These are phyloP conservation scores for Sarcophaga carnaria DNA, from an alignment of 2,888 invertebrate genomes.

Conservation along the genomic window DNA sequence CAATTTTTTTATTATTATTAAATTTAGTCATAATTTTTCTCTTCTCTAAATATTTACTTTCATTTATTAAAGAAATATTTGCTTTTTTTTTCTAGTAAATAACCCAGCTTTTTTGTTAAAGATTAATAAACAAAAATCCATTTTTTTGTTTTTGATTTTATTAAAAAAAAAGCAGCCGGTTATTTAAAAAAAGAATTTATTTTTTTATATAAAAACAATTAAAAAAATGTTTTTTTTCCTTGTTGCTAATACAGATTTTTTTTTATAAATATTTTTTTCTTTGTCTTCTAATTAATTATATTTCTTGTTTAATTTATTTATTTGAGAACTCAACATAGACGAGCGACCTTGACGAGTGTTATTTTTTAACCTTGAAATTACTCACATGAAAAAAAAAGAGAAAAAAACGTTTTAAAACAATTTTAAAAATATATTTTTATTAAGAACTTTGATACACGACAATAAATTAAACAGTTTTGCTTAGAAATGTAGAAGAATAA, in stretches of 20 bases:
- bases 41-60: background rate
- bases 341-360: slow-evolving; percentile 80
- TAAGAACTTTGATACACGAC: slow-evolving; percentile 51
- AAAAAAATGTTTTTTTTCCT: background rate
- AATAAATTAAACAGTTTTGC: slow-evolving; percentile 25
- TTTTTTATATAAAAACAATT: background rate
- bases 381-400: slow-evolving; percentile 63
- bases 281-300: slow-evolving; percentile 1
- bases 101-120: background rate
- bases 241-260: slow-evolving; percentile 7
- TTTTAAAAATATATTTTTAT: slow-evolving; percentile 57
- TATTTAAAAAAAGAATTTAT: background rate
- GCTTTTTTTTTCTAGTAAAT: no score
- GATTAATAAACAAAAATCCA: background rate
- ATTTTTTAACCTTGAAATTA: slow-evolving; percentile 82
- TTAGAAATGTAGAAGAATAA: no score
- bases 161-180: background rate
- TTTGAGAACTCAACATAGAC: slow-evolving; percentile 69
- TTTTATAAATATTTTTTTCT: background rate
- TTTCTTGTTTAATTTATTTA: slow-evolving; percentile 20
- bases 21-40: background rate
- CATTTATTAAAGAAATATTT: background rate
- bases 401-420: slow-evolving; percentile 55
- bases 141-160: background rate
- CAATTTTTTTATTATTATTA: slow-evolving; percentile 33